Evolutionary conservation across 2,888 invertebrate genomes (phyloP).

Genomic region (Endotricha flammealis): DNA sequence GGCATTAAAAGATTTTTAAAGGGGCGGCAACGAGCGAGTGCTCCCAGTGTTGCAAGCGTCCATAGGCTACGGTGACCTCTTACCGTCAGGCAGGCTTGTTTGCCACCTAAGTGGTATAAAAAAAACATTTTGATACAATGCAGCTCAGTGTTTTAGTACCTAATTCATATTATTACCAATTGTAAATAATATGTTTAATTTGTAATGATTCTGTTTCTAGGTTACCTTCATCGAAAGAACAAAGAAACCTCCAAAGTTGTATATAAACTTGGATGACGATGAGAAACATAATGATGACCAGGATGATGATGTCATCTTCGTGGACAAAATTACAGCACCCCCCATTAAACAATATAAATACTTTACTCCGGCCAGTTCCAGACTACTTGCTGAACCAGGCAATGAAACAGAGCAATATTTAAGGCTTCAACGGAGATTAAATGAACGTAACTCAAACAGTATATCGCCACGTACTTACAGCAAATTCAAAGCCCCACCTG

Average conservation of each 20-base stretch:
- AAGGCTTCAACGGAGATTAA: conserved; percentile 42
- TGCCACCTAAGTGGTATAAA: too few species aligned
- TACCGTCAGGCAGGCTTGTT: too few species aligned
- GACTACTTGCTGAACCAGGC: conserved; percentile 28
- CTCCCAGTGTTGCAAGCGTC: too few species aligned
- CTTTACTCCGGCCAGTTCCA: conserved; percentile 34
- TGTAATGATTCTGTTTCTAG: conserved; percentile 32
- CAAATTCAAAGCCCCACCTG: conserved; percentile 55
- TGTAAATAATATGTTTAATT: conserved; percentile 7
- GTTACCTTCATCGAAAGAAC: conserved; percentile 51
- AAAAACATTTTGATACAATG: too few species aligned
- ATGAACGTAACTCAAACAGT: conserved; percentile 33
- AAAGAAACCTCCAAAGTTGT: conserved; percentile 47
- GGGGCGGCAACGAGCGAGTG: too few species aligned
- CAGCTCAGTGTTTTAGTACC: too few species aligned
- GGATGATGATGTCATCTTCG: conserved; percentile 60
- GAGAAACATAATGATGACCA: conserved; percentile 27
- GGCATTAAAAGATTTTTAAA: too few species aligned
- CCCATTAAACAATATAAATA: conserved; percentile 47
- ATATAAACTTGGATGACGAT: conserved; percentile 56
- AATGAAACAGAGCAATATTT: conserved; percentile 45
- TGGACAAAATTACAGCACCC: conserved; percentile 48
- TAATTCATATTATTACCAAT: too few species aligned
- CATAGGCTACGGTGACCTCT: too few species aligned
- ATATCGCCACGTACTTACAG: conserved; percentile 47